phyloP scores from a whole-genome alignment of 2,888 invertebrate genomes.

The Diarsia rubi region DNA sequence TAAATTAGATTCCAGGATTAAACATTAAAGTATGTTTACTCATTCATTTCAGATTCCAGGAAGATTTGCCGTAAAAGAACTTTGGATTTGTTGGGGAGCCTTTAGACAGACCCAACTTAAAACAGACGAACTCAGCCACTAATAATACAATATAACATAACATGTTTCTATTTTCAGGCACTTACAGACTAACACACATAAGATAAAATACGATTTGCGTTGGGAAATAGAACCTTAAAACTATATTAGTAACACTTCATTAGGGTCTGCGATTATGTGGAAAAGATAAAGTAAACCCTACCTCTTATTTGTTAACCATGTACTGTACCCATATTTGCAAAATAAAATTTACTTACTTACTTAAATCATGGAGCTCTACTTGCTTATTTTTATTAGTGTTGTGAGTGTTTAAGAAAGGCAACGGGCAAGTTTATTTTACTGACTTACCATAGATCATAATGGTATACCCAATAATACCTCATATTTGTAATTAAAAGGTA shows the following conservation, averaged over 20 bases:
- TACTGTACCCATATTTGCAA: no score
- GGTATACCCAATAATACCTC: background rate
- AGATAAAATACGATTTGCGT: no score
- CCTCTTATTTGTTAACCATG: no score
- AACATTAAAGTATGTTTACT: slow-evolving; percentile 57
- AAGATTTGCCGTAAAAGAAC: slow-evolving; percentile 26
- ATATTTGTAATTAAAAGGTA: background rate
- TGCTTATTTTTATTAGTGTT: background rate
- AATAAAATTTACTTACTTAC: no score
- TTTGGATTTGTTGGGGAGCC: slow-evolving; percentile 16
- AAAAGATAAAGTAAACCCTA: no score
- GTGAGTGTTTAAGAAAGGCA: background rate
- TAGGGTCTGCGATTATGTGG: background rate
- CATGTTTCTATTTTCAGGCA: no score
- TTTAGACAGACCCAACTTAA: background rate
- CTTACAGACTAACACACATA: no score
- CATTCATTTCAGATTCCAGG: slow-evolving; percentile 41
- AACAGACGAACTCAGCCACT: slow-evolving; percentile 1
- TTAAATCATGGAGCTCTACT: no score
- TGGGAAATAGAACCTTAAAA: no score
- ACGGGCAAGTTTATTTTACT: background rate
- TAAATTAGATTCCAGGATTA: slow-evolving; percentile 51
- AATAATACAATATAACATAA: background rate
- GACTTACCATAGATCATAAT: background rate
- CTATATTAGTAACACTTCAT: no score